A percentile compares a stretch with the other conserved stretches of the same genome.
phyloP scores from a whole-genome alignment of 2,113 vertebrate genomes.

The Hymenochirus boettgeri region DNA sequence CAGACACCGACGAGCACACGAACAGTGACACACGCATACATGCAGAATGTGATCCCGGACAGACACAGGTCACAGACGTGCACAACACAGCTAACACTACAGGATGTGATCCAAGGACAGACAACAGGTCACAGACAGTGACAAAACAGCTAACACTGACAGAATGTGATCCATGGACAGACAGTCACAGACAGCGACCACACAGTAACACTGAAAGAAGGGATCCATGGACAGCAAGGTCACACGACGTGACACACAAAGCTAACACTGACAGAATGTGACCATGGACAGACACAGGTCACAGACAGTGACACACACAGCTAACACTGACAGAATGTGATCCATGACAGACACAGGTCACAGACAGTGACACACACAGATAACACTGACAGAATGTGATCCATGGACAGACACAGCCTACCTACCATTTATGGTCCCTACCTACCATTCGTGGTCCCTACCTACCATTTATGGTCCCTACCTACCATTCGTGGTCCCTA shows the following conservation, averaged over 20 bases:
- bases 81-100: background rate
- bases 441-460: no score
- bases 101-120: background rate
- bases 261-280: background rate
- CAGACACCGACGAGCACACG: no score
- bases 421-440: no score
- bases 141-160: no score
- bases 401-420: no score
- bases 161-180: no score
- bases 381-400: background rate
- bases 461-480: no score
- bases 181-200: no score
- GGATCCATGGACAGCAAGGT: no score
- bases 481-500: no score
- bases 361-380: background rate
- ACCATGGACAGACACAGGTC: conserved; percentile 32
- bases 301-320: background rate
- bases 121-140: no score
- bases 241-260: background rate
- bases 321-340: background rate
- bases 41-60: background rate
- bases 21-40: background rate
- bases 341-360: background rate
- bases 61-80: background rate
- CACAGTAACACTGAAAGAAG: no score